Evolutionary conservation across 2,797 vertebrate species (phyloP).

Genomic region (Antennarius maculatus): DNA sequence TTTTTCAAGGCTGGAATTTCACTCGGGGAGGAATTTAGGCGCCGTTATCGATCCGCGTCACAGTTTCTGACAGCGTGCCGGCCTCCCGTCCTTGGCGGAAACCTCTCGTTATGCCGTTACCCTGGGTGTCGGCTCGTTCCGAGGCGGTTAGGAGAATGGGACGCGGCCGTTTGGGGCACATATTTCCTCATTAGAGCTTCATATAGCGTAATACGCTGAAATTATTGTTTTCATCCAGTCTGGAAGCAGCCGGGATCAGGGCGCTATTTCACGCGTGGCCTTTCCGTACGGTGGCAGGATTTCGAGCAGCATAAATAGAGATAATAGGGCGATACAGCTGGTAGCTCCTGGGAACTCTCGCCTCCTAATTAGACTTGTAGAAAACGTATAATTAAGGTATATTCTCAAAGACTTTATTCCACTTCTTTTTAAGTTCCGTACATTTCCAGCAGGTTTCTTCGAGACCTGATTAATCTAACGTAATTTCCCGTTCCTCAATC

Average conservation of each 20-base stretch:
- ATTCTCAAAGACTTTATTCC: constrained; percentile 22
- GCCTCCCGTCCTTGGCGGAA: constrained; percentile 29
- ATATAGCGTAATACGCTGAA: constrained; percentile 37
- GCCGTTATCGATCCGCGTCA: constrained; percentile 44
- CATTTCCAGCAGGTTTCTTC: constrained; percentile 15
- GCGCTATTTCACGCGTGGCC: constrained; percentile 36
- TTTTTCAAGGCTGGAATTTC: constrained; percentile 15
- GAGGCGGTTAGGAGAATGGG: constrained; percentile 64
- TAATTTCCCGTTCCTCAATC: constrained; percentile 70
- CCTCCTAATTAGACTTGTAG: constrained; percentile 54
- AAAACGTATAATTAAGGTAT: constrained; percentile 35
- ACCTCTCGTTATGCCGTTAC: constrained; percentile 48
- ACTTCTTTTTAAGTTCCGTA: constrained; percentile 26
- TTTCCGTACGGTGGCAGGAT: constrained; percentile 13
- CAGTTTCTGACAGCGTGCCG: constrained; percentile 36
- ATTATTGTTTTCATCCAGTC: constrained; percentile 51
- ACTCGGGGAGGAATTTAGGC: constrained; percentile 6
- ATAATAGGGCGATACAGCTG: constrained; percentile 31
- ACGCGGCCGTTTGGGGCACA: constrained; percentile 48
- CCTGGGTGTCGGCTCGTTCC: constrained; percentile 23
- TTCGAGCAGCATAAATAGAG: constrained; percentile 43
- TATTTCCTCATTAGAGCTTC: constrained; percentile 68
- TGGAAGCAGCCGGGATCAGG: constrained; percentile 31
- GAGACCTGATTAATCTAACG: constrained; percentile 81
- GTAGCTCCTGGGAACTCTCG: constrained; percentile 34